phyloP scores from a whole-genome alignment of 2,888 invertebrate species.

The Orchesellides sinensis region DNA sequence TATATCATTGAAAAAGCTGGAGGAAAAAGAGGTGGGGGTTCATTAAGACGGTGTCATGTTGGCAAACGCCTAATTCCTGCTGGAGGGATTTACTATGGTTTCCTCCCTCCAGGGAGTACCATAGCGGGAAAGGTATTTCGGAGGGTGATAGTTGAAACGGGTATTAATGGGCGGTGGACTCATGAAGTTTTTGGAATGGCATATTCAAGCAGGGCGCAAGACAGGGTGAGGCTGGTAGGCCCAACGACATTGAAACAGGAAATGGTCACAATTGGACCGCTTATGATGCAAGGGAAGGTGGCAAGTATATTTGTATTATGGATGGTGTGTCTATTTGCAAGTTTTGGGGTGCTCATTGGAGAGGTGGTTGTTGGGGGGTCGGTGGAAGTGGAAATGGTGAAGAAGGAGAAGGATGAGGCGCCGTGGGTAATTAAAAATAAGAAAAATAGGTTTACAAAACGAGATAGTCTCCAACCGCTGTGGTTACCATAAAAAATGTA shows the following conservation, averaged over 20 bases:
- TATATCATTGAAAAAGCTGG: neutral
- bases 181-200: slow-evolving; percentile 10
- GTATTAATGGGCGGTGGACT: slow-evolving; percentile 22
- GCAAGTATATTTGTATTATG: neutral
- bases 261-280: neutral
- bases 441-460: too few relatives aligned
- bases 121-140: neutral
- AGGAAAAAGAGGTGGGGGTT: neutral
- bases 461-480: too few relatives aligned
- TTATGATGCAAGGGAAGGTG: neutral
- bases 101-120: neutral
- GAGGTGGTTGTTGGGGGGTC: too few relatives aligned
- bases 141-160: slow-evolving; percentile 7
- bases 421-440: too few relatives aligned
- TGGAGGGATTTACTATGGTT: slow-evolving; percentile 24
- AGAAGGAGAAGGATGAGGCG: too few relatives aligned
- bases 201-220: slow-evolving; percentile 24
- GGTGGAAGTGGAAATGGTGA: too few relatives aligned
- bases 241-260: slow-evolving; percentile 12
- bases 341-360: neutral
- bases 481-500: too few relatives aligned
- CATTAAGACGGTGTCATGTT: slow-evolving; percentile 14
- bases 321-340: neutral
- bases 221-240: slow-evolving; percentile 15
- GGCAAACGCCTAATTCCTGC: slow-evolving; percentile 16